phyloP scores from a whole-genome alignment of 2,888 invertebrate genomes.

The Hecatera dysodea region DNA sequence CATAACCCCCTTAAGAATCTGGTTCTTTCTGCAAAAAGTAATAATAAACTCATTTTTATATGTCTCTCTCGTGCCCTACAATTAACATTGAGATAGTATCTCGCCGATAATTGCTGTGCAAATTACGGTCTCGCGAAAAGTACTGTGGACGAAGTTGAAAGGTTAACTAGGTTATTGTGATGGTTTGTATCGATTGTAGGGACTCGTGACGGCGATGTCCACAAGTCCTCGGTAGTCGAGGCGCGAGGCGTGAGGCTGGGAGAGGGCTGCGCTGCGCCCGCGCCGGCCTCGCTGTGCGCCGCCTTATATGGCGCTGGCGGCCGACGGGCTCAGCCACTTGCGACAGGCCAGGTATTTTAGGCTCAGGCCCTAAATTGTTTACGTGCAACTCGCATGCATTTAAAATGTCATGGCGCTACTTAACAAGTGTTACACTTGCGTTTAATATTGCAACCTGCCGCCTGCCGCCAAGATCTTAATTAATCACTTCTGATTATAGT shows the following conservation, averaged over 20 bases:
- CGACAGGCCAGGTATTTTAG: slow-evolving; percentile 82
- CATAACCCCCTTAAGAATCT: slow-evolving; percentile 46
- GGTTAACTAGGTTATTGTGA: slow-evolving; percentile 71
- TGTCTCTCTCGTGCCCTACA: slow-evolving; percentile 61
- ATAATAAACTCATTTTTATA: slow-evolving; percentile 40
- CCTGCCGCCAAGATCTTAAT: slow-evolving; percentile 40
- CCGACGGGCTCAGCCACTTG: slow-evolving; percentile 77
- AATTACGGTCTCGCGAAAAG: slow-evolving; percentile 70
- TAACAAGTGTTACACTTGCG: slow-evolving; percentile 66
- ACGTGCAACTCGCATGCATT: slow-evolving; percentile 73
- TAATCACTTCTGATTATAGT: slow-evolving; percentile 37
- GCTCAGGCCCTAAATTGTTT: slow-evolving; percentile 83
- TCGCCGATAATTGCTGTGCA: slow-evolving; percentile 60
- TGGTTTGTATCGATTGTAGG: slow-evolving; percentile 48
- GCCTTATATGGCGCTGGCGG: slow-evolving; percentile 86
- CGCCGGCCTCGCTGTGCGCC: slow-evolving; percentile 81
- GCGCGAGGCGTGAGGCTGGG: slow-evolving; percentile 54
- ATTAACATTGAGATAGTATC: slow-evolving; percentile 71
- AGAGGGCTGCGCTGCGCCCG: slow-evolving; percentile 60
- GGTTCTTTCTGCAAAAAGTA: slow-evolving; percentile 28
- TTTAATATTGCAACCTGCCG: slow-evolving; percentile 40
- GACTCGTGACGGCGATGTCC: slow-evolving; percentile 70
- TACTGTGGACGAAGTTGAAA: slow-evolving; percentile 71
- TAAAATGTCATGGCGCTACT: slow-evolving; percentile 74
- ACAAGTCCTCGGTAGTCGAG: slow-evolving; percentile 63